phyloP scores from a whole-genome alignment of 2,113 vertebrate genomes.

The Uropsilus gracilis region DNA sequence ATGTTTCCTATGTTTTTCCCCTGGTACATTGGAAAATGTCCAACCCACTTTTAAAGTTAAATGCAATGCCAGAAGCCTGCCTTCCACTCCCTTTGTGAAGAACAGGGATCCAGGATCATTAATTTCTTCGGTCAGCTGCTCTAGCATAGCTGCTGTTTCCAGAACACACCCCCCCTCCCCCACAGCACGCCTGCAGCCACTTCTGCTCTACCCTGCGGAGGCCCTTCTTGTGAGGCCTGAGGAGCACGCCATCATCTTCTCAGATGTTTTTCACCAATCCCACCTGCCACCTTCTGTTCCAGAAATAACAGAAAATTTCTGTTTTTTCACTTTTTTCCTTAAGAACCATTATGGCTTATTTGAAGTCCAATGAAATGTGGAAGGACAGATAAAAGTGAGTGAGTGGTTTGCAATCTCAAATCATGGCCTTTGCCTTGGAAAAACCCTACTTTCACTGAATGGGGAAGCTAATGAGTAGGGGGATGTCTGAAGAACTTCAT shows the following conservation, averaged over 20 bases:
- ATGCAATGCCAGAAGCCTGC: not conserved
- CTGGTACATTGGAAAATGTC: too few relatives aligned
- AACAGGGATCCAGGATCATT: not conserved
- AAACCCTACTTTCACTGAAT: not conserved
- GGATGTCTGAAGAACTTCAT: too few relatives aligned
- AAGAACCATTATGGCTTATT: not conserved
- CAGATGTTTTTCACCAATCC: not conserved
- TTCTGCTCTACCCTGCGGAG: accelerated
- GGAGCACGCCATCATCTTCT: not conserved
- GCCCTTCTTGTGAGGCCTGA: not conserved
- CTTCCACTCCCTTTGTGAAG: not conserved
- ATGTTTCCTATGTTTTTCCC: not conserved
- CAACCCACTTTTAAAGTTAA: not conserved
- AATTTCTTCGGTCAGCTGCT: not conserved
- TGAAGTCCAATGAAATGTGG: not conserved
- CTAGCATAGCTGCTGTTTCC: not conserved
- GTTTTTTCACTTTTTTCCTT: not conserved
- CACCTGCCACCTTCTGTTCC: not conserved
- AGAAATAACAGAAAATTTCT: not conserved
- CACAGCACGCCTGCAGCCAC: not conserved
- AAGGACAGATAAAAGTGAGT: not conserved
- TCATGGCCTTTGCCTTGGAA: not conserved
- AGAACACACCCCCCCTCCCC: not conserved
- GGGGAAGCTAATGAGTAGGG: too few relatives aligned
- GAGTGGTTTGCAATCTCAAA: not conserved